Evolutionary conservation across 2,797 vertebrate species (phyloP).

Genomic region (Selene dorsalis): DNA sequence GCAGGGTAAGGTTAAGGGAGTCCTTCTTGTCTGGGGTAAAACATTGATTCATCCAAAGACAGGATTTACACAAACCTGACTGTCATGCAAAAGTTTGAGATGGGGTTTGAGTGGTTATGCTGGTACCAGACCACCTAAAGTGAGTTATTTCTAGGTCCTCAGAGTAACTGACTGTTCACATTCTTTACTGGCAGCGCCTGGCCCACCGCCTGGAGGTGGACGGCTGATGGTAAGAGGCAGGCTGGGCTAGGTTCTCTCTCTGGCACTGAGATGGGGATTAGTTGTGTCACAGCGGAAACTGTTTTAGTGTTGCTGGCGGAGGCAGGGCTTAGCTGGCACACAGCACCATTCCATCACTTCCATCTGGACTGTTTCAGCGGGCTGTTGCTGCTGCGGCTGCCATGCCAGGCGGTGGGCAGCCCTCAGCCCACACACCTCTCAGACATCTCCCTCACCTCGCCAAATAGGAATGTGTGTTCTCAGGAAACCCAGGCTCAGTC

Average conservation of each 20-base stretch:
- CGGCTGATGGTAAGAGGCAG: conserved; percentile 62
- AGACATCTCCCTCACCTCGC: conserved; percentile 73
- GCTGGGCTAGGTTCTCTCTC: conserved; percentile 63
- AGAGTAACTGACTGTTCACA: conserved; percentile 68
- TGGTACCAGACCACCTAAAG: conserved; percentile 70
- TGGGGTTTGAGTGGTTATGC: conserved; percentile 38
- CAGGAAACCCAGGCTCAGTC: conserved; percentile 77
- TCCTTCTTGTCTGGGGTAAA: conserved; percentile 14
- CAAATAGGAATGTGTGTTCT: conserved; percentile 83
- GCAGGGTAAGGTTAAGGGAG: conserved; percentile 88
- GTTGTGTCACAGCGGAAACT: conserved; percentile 84
- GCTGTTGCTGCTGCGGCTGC: conserved; percentile 56
- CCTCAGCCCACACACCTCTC: conserved; percentile 75
- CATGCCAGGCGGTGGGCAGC: conserved; percentile 57
- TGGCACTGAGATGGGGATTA: conserved; percentile 80
- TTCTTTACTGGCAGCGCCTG: conserved; percentile 76
- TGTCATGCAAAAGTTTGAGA: conserved; percentile 36
- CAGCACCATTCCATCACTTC: conserved; percentile 79
- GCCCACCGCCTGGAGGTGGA: conserved; percentile 66
- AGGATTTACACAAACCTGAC: conserved; percentile 28
- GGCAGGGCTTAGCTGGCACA: conserved; percentile 76
- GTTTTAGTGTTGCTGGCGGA: conserved; percentile 82
- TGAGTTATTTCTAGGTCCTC: conserved; percentile 64
- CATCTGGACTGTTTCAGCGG: conserved; percentile 75
- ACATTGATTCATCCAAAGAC: not conserved